These are phyloP conservation scores for Philopedon plagiatum DNA, from an alignment of 2,888 invertebrate species.

Conservation along the genomic window DNA sequence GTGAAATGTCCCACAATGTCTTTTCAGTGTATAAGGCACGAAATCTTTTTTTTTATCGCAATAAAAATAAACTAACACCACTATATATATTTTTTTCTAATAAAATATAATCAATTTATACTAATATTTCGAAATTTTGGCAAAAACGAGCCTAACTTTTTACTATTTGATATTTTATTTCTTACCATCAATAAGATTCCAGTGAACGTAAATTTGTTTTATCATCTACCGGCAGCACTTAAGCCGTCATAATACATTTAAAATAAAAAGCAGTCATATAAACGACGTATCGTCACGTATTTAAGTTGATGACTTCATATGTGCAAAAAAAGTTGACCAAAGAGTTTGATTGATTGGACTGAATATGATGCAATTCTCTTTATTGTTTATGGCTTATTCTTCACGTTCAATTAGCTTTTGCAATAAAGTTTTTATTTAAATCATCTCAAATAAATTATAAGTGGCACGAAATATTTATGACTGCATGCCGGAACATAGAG, in stretches of 20 bases:
- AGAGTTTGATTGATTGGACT: conserved; percentile 60
- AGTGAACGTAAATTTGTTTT: too few species aligned
- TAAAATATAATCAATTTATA: too few species aligned
- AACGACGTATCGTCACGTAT: conserved; percentile 60
- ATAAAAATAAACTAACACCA: too few species aligned
- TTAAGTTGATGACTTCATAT: conserved; percentile 54
- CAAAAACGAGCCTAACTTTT: too few species aligned
- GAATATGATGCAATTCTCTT: conserved; percentile 55
- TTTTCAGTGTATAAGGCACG: too few species aligned
- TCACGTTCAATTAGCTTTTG: conserved; percentile 47
- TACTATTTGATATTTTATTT: too few species aligned
- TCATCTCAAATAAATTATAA: conserved; percentile 7
- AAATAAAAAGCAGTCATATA: conserved; percentile 55
- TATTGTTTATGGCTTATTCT: conserved; percentile 58
- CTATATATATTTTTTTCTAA: too few species aligned
- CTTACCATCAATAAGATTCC: too few species aligned
- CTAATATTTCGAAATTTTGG: too few species aligned
- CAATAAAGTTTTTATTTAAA: conserved; percentile 19
- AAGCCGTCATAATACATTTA: conserved; percentile 54
- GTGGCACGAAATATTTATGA: background rate
- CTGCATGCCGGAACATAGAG: background rate
- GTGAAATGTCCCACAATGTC: too few species aligned
- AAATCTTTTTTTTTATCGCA: too few species aligned
- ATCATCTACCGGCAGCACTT: too few species aligned
- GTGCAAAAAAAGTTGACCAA: conserved; percentile 53